These are phyloP conservation scores for Halcyon chelicuti DNA, from an alignment of 2,797 vertebrate genomes.

Conservation along the genomic window DNA sequence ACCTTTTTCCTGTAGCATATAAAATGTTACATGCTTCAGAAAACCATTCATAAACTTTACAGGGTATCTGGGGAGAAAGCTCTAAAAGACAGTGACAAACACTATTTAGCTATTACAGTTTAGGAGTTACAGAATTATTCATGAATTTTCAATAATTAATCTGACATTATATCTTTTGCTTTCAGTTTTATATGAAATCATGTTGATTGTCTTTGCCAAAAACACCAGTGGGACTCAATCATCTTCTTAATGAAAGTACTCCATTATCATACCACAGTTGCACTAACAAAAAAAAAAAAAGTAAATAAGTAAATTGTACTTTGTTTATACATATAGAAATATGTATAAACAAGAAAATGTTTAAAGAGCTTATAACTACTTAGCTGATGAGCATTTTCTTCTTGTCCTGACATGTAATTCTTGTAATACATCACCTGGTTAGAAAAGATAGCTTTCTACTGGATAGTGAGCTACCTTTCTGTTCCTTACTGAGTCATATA, in stretches of 20 bases:
- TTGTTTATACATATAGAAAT: background rate
- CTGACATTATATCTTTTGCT: background rate
- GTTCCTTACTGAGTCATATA: background rate
- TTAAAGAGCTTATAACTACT: background rate
- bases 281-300: background rate
- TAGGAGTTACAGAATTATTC: background rate
- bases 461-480: background rate
- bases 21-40: background rate
- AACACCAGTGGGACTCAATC: background rate
- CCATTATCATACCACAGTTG: background rate
- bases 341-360: background rate
- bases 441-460: background rate
- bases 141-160: constrained; percentile 19
- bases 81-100: background rate
- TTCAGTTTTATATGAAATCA: background rate
- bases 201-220: background rate
- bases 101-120: background rate
- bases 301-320: background rate
- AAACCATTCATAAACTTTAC: background rate
- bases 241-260: background rate
- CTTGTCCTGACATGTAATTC: background rate
- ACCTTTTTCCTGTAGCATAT: background rate
- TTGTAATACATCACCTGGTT: background rate
- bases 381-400: background rate
- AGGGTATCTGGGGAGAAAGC: background rate